phyloP scores from a whole-genome alignment of 2,797 vertebrate species.

The Lates japonicus region DNA sequence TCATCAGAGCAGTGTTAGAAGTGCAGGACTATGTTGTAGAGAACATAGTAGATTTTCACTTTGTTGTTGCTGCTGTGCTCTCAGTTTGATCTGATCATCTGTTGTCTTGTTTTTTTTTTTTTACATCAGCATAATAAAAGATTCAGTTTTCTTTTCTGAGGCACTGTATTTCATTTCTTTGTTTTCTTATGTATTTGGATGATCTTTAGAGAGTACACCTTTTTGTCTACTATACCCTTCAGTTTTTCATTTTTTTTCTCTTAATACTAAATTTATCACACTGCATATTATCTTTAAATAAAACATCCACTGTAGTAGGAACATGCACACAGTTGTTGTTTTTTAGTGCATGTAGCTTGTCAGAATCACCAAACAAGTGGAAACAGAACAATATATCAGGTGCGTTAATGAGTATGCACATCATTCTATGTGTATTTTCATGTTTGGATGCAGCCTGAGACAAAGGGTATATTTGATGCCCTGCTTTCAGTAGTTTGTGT shows the following conservation, averaged over 20 bases:
- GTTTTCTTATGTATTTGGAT: neutral
- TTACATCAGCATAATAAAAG: neutral
- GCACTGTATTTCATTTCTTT: neutral
- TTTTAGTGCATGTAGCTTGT: neutral
- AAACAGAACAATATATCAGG: neutral
- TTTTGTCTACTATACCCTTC: neutral
- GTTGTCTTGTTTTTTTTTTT: neutral
- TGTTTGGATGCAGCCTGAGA: slow-evolving; percentile 10
- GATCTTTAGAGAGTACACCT: neutral
- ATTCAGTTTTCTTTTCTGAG: neutral
- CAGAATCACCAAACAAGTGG: slow-evolving; percentile 2
- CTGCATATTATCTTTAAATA: neutral
- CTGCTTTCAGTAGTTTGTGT: slow-evolving; percentile 27
- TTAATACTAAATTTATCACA: neutral
- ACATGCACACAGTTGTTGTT: neutral
- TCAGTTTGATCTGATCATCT: neutral
- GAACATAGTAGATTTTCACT: slow-evolving; percentile 5
- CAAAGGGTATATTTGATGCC: slow-evolving; percentile 24
- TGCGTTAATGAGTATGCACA: slow-evolving; percentile 9
- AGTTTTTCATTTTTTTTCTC: neutral
- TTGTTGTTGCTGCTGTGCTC: slow-evolving; percentile 1
- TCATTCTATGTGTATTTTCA: slow-evolving; percentile 18
- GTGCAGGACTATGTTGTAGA: neutral
- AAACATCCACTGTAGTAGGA: neutral
- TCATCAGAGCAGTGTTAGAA: neutral